These are phyloP conservation scores for Fregata magnificens DNA, from an alignment of 2,113 vertebrate species.

Conservation along the genomic window DNA sequence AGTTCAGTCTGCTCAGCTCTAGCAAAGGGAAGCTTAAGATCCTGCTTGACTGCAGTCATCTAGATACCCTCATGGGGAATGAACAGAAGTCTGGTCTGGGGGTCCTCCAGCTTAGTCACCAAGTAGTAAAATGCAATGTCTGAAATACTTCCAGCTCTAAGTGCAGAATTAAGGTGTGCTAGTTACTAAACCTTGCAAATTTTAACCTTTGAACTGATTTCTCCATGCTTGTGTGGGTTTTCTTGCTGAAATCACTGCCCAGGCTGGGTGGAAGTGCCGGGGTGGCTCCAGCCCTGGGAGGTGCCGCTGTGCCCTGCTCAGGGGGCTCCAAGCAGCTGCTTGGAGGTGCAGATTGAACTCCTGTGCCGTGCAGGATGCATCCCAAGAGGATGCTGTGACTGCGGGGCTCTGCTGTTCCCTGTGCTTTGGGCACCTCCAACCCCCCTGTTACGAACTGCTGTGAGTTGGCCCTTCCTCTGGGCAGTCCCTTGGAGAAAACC, in stretches of 20 bases:
- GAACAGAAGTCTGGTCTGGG: neutral
- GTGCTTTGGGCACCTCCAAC: neutral
- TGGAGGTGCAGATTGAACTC: neutral
- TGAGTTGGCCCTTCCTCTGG: neutral
- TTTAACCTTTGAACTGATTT: neutral
- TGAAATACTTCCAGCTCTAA: neutral
- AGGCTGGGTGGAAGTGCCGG: neutral
- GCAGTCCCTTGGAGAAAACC: neutral
- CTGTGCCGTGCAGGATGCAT: rapidly evolving
- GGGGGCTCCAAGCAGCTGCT: neutral
- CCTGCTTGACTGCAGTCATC: neutral
- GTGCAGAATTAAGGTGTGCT: neutral
- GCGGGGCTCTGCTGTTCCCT: neutral
- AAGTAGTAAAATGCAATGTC: neutral
- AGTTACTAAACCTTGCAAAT: neutral
- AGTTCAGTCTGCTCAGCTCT: neutral
- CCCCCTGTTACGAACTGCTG: neutral
- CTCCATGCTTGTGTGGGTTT: neutral
- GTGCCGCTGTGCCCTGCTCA: neutral
- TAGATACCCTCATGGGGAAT: neutral
- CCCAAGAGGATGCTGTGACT: neutral
- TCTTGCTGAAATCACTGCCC: neutral
- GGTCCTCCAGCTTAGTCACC: neutral
- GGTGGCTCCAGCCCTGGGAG: neutral
- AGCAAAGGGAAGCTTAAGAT: neutral